Base-by-base conservation (phyloP, 2,888 invertebrate genomes). In the Venusia cambrica region DNA sequence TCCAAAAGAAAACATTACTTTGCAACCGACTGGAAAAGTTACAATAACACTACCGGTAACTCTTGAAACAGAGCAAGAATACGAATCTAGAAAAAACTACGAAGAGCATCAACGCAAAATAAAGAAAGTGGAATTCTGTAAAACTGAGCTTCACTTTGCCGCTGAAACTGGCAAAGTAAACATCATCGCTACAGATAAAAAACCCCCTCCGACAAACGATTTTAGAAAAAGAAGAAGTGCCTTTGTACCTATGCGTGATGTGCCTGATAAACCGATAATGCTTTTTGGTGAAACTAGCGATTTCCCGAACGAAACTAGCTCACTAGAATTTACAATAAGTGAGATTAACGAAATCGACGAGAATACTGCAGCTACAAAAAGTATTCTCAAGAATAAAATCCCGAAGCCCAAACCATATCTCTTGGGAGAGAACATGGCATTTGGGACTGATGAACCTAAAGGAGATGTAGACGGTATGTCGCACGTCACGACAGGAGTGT, bases 101-200 rank as follows among this genome's bases (percentile, higher is more conserved):
- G 84, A 84, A 37, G 80, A 81, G 20, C 54, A 45, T 36, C 85
- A 85, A 25, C 81, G 85, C 51, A 89, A 85, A 63, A 80, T 88
- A 1, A 94, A 94, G 67, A 94, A 91, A 73, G 95, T 96, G 0
- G 95, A 93, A 58, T 96, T 96, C 72, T 94, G 94, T 64, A 95
- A 95, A 80, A 95, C 95, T 0, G 96, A 96, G 79, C 91, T 96
- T 11, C 96, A 96, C 71, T 95, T 95, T 67, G 93, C 94, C 0
- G 93, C 94, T 6, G 95, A 95, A 64, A 93, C 94, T 1, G 96
- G 96, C 0, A 91, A 92, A 55, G 94, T 96, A 0, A 94, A 95
- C 62, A 95, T 96, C 38, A 95, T 96, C 14, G 94, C 95, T 62
- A 95, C 95, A 0, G 94, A 95, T 71, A 94, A 93, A 45, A 95